Base-by-base conservation (phyloP, 1,140 invertebrate species). In the Liolophura sinensis region DNA sequence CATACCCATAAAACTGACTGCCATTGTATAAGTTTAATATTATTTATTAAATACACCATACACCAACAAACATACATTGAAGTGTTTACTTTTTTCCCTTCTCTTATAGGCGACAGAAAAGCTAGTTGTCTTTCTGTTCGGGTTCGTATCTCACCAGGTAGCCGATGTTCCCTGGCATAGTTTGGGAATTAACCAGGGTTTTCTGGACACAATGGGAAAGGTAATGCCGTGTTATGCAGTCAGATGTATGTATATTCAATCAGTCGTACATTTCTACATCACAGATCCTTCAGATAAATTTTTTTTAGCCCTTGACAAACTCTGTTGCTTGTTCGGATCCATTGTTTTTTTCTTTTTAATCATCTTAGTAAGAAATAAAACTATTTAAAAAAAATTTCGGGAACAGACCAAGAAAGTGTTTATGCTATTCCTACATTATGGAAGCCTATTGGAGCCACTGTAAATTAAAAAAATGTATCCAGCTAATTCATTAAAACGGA, bases 151-250 rank as follows among this genome's bases (percentile, higher is more conserved):
- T 12, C 81, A 82, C 65, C 79, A 81, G 60, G 71, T 76, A 14
- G 78, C 81, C 48, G 81, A 82, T 67, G 65, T 80, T 20, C 62
- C 68, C 15, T 82, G 81, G 81, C 81, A 82, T 63, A 76, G 77
- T 61, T 62, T 81, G 5, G 79, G 77, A 18, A 73, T 82, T 18
- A 56, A 71, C 0, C 77, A 82, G 62, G 81, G 81, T 15, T 82
- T 81, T 59, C 66, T 82, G 1, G 61, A 68, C 16, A 73, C 80
- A n/a, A 82, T 82, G 80, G 78, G 63, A 40, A 69, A 68, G 63
- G 79, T 80, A 70, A 68, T 54, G n/a, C 7, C 24, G 12, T 24
- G 24, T 54, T 12, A 3, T 54, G 51, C 51, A 5, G n/a, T 12
- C 51, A 24, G 3, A 54, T 54, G 3, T 54, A 54, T 24, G 51